These are phyloP conservation scores for Keiferia lycopersicella DNA, from an alignment of 2,888 invertebrate species.

Conservation along the genomic window DNA sequence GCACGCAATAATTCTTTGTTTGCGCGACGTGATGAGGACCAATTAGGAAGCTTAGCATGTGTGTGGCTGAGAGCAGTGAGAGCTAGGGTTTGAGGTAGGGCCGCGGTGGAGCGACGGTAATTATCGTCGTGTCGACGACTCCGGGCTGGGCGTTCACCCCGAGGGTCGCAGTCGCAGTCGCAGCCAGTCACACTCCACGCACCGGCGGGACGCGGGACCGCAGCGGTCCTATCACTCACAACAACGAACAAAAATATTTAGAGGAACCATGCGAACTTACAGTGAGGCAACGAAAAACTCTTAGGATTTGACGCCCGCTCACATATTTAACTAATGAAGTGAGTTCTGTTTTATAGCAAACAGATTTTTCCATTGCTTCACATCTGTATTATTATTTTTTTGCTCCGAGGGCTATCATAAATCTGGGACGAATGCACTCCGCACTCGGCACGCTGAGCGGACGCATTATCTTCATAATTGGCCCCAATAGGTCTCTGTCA, in stretches of 20 bases:
- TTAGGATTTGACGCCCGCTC: no score
- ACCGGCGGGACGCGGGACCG: conserved; percentile 57
- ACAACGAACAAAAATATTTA: no score
- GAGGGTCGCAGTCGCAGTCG: conserved; percentile 54
- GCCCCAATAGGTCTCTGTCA: conserved; percentile 34
- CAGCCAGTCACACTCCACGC: conserved; percentile 50
- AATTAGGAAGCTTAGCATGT: conserved; percentile 49
- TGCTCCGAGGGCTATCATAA: conserved; percentile 44
- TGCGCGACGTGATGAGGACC: conserved; percentile 43
- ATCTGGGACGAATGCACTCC: conserved; percentile 54
- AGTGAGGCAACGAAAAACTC: no score
- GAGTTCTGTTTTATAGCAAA: no score
- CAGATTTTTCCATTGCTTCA: no score
- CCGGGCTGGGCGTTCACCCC: conserved; percentile 77
- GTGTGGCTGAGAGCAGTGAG: conserved; percentile 25
- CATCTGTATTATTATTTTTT: no score
- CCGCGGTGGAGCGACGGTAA: conserved; percentile 66
- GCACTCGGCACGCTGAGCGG: conserved; percentile 21
- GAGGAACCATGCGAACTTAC: no score
- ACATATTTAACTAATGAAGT: no score
- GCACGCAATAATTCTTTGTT: conserved; percentile 5
- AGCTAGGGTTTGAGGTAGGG: conserved; percentile 51
- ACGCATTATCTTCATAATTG: conserved; percentile 32
- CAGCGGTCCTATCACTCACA: conserved; percentile 43
- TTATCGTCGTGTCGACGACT: conserved; percentile 79